Evolutionary conservation across 2,113 vertebrate genomes (phyloP).

Genomic region (Cygnus buccinator): DNA sequence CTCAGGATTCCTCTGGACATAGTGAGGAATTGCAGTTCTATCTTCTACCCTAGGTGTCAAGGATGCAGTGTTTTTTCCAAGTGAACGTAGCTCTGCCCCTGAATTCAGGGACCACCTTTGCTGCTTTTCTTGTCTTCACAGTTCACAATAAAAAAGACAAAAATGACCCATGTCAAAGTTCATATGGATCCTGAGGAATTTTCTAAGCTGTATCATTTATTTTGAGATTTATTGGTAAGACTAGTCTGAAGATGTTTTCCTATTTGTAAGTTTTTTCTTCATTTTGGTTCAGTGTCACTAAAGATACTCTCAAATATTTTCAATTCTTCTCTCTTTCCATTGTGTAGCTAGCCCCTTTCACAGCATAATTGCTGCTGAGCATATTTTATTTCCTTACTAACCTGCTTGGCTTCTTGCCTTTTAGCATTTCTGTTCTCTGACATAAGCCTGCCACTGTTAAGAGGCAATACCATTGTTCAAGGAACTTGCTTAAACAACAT

Average conservation of each 20-base stretch:
- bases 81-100: background rate
- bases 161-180: background rate
- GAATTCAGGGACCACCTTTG: background rate
- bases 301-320: background rate
- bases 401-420: conserved; percentile 32
- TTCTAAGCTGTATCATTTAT: background rate
- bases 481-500: conserved; percentile 6
- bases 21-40: background rate
- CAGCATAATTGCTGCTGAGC: background rate
- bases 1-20: background rate
- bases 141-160: background rate
- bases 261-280: background rate
- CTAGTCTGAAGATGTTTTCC: background rate
- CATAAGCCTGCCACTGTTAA: background rate
- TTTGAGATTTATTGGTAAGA: background rate
- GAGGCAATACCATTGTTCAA: conserved; percentile 4
- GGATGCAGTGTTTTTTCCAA: background rate
- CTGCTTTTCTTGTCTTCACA: background rate
- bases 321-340: background rate
- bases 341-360: background rate
- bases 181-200: background rate
- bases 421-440: conserved; percentile 18
- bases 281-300: background rate
- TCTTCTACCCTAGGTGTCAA: background rate
- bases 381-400: conserved; percentile 4